Evolutionary conservation across 2,888 invertebrate species (phyloP).

Genomic region (Drosophila multiciliata): DNA sequence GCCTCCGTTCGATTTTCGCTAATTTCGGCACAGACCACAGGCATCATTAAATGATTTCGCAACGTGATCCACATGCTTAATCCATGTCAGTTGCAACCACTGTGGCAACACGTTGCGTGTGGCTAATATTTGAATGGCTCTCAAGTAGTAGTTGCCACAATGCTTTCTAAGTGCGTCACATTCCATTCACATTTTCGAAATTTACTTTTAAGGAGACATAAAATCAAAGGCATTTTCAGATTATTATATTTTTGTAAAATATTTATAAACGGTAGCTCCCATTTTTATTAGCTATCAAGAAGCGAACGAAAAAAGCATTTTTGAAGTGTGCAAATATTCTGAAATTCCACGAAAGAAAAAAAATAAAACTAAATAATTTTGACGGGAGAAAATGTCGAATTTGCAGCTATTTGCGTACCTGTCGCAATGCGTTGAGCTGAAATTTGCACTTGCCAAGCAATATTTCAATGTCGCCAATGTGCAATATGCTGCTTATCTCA

Average conservation of each 20-base stretch:
- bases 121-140: conserved; percentile 30
- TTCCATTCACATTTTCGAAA: neutral
- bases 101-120: conserved; percentile 43
- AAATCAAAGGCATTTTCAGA: neutral
- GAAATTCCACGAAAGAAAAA: neutral
- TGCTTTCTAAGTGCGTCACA: conserved; percentile 6
- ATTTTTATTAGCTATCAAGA: neutral
- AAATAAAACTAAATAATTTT: neutral
- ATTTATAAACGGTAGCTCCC: neutral
- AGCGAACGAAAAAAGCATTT: neutral
- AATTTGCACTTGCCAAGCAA: conserved; percentile 43
- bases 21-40: conserved; percentile 12
- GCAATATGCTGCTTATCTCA: conserved; percentile 68
- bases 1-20: conserved; percentile 8
- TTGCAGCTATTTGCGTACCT: conserved; percentile 47
- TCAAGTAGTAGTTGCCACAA: conserved; percentile 6
- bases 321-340: neutral
- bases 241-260: neutral
- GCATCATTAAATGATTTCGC: conserved; percentile 65
- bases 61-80: conserved; percentile 49
- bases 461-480: conserved; percentile 46
- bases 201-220: neutral
- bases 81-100: neutral
- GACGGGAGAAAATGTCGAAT: neutral
- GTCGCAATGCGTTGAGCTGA: conserved; percentile 33